phyloP scores from a whole-genome alignment of 2,797 vertebrate species.

The Sternarchorhynchus goeldii region DNA sequence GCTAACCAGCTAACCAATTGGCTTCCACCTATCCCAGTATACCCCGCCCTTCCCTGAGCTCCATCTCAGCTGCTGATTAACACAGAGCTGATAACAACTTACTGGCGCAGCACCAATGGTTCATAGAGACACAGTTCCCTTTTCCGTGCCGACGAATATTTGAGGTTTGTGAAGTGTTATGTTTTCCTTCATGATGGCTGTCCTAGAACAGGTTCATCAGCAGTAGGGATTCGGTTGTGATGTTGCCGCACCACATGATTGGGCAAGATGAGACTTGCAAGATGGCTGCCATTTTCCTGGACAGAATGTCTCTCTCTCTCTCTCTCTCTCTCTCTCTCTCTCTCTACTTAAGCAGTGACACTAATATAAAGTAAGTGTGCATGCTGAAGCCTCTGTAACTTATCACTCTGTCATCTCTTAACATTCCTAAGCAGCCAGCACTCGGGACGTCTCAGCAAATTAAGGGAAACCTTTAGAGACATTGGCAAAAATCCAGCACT shows the following conservation, averaged over 20 bases:
- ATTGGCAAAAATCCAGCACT: constrained; percentile 58
- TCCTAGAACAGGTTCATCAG: not conserved
- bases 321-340: constrained; percentile 15
- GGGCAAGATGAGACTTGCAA: constrained; percentile 38
- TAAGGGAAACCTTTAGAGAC: constrained; percentile 50
- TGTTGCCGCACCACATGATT: constrained; percentile 22
- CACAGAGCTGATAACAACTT: not conserved
- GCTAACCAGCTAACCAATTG: constrained; percentile 40
- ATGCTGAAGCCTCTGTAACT: constrained; percentile 46
- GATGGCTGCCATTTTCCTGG: constrained; percentile 33
- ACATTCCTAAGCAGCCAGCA: constrained; percentile 56
- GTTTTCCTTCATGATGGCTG: constrained; percentile 46
- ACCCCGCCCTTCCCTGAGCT: constrained; percentile 51
- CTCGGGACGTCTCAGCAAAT: constrained; percentile 50
- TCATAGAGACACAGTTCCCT: constrained; percentile 23
- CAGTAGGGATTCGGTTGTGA: constrained; percentile 9
- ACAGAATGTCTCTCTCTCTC: constrained; percentile 9
- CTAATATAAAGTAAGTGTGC: constrained; percentile 54
- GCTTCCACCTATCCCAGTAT: constrained; percentile 50
- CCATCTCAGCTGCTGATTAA: constrained; percentile 8
- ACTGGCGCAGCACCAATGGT: constrained; percentile 12
- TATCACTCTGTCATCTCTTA: constrained; percentile 62
- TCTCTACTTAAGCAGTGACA: constrained; percentile 37
- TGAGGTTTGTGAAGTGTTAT: constrained; percentile 44
- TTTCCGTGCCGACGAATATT: constrained; percentile 33